Base-by-base conservation (phyloP, 2,797 vertebrate genomes). In the Hypotaenidia okinawae region DNA sequence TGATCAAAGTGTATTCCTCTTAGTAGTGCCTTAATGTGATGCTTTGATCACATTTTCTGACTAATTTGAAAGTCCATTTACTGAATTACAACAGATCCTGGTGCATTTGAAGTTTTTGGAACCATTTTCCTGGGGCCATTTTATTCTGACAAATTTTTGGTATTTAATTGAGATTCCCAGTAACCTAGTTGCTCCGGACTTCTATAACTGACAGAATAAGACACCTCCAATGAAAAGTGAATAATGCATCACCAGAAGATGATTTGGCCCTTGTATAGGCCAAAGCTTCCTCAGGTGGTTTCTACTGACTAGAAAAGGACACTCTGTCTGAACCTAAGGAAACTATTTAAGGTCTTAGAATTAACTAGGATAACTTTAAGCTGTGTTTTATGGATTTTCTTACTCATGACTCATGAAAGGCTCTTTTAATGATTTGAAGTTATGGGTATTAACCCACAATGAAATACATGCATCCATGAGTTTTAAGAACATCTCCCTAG, bases 1-100 rank as follows among this genome's bases (percentile, higher is more conserved):
- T 87, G 94, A 96, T 97, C 96, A 97, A 97, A 97, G 96, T 74
- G 47, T 89, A 92, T 72, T 89, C 52, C 68, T 94, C 78, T 93
- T 88, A 95, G 79, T 74, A 77, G 33, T 70, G 74, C 80, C 81
- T 89, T 94, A 89, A 94, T 95, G 70, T 82, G 88, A 78, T 77
- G 61, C 94, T 97, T 96, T 96, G 96, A 97, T 96, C 94, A 90
- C 72, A 93, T 85, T 94, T 89, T 78, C 70, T 85, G 68, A 51
- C 68, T 93, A 95, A 95, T 87, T 77, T 95, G 64, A 78, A 92
- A 95, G 84, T 90, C 90, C 2, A 12, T 77, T 94, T 90, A 90
- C 75, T 92, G 75, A 93, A 89, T 70, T 87, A 68, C 45, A 90
- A 8, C 59, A 90, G 33, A 61, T 59, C 23, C 61, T 89, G 37